phyloP scores from a whole-genome alignment of 2,113 vertebrate species.

The Amia ocellicauda region DNA sequence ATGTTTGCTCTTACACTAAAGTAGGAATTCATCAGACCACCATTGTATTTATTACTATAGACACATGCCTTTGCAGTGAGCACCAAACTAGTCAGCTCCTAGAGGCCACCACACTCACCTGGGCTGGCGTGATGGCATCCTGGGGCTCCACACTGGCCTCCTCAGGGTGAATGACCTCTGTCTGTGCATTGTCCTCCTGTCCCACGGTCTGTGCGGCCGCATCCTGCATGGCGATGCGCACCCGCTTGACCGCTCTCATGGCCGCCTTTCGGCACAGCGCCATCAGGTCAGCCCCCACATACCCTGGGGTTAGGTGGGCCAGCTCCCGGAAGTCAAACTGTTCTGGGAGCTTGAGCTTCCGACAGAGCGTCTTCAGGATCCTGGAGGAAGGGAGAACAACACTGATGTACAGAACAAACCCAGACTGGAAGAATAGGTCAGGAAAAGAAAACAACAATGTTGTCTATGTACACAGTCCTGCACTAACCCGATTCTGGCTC shows the following conservation, averaged over 20 bases:
- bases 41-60: no score
- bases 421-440: no score
- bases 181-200: background rate
- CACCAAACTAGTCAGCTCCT: no score
- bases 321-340: slow-evolving; percentile 72
- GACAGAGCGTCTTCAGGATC: slow-evolving; percentile 87
- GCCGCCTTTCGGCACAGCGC: slow-evolving; percentile 90
- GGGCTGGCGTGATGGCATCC: background rate
- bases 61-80: no score
- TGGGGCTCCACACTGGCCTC: background rate
- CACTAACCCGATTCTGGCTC: slow-evolving; percentile 77
- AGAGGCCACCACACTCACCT: no score
- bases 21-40: no score
- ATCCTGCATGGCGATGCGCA: slow-evolving; percentile 54
- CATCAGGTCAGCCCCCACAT: slow-evolving; percentile 92
- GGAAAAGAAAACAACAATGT: background rate
- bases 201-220: fast-evolving
- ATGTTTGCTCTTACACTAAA: background rate
- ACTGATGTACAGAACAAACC: background rate
- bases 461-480: background rate
- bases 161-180: background rate
- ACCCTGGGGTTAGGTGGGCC: slow-evolving; percentile 86
- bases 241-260: slow-evolving; percentile 76
- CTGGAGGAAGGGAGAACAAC: slow-evolving; percentile 47
- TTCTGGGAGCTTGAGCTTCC: slow-evolving; percentile 77